phyloP scores from a whole-genome alignment of 2,888 invertebrate genomes.

The Leptinotarsa rubiginosa region DNA sequence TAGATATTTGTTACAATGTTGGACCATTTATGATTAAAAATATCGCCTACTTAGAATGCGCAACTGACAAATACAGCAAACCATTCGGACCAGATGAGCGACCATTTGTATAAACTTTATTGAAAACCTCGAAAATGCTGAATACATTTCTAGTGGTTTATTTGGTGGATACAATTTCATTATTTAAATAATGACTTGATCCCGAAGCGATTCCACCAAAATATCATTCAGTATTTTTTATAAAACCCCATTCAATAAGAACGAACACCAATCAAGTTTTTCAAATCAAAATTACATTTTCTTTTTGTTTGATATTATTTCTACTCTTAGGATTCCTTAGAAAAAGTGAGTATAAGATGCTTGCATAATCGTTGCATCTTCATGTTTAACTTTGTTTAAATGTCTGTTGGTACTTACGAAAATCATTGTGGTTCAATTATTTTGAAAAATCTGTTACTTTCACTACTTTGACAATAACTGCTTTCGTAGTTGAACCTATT shows the following conservation, averaged over 20 bases:
- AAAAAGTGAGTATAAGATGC: slow-evolving; percentile 69
- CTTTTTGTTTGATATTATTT: slow-evolving; percentile 47
- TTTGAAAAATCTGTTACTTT: slow-evolving; percentile 1
- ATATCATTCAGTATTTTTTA: not conserved
- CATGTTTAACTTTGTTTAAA: slow-evolving; percentile 43
- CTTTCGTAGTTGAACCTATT: not conserved
- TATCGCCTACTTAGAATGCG: too few relatives aligned
- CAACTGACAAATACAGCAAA: not conserved
- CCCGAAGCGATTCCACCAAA: not conserved
- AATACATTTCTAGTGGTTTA: not conserved
- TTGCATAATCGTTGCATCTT: slow-evolving; percentile 53
- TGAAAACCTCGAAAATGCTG: not conserved
- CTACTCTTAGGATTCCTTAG: slow-evolving; percentile 69
- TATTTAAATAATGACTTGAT: not conserved
- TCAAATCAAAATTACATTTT: slow-evolving; percentile 10
- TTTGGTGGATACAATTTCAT: not conserved
- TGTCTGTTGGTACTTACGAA: slow-evolving; percentile 33
- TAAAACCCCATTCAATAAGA: not conserved
- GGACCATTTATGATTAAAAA: too few relatives aligned
- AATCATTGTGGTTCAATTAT: slow-evolving; percentile 4
- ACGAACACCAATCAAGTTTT: slow-evolving; percentile 67
- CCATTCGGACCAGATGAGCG: not conserved
- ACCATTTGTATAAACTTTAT: not conserved
- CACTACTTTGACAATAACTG: not conserved
- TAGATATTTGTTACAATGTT: too few relatives aligned